These are phyloP conservation scores for Quadriops clusia DNA, from an alignment of 2,888 invertebrate genomes.

Conservation along the genomic window DNA sequence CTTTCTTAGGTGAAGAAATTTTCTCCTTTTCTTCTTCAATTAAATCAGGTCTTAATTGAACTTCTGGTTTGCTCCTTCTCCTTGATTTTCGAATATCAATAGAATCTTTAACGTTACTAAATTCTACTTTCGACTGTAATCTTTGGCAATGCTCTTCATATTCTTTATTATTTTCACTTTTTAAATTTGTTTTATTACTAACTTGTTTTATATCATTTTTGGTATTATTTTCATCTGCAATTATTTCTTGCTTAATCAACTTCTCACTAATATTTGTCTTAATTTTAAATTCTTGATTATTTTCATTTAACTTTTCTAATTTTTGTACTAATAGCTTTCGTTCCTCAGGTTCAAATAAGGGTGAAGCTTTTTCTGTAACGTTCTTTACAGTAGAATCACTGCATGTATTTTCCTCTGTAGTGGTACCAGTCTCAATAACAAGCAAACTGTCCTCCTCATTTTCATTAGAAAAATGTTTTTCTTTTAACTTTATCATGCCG, in stretches of 20 bases:
- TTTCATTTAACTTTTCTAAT: too few species aligned
- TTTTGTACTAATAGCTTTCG: too few species aligned
- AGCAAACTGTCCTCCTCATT: conserved; percentile 49
- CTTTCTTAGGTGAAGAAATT: conserved; percentile 30
- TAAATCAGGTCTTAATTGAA: conserved; percentile 27
- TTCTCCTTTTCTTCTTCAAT: conserved; percentile 34
- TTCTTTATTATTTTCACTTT: conserved; percentile 27
- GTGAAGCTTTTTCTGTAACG: conserved; percentile 24
- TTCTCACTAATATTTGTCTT: too few species aligned
- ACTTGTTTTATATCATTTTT: conserved; percentile 5
- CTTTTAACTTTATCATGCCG: conserved; percentile 26
- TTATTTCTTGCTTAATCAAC: too few species aligned
- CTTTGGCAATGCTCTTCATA: conserved; percentile 54
- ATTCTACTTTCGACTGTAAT: conserved; percentile 55
- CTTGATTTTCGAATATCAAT: conserved; percentile 51
- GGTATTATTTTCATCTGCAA: conserved; percentile 8
- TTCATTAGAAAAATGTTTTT: conserved; percentile 29
- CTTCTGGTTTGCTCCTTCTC: conserved; percentile 34
- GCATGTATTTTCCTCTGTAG: conserved; percentile 48
- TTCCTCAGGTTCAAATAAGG: too few species aligned
- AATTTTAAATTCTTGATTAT: too few species aligned
- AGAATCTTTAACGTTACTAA: conserved; percentile 56
- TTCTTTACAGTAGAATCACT: conserved; percentile 37
- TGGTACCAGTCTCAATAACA: conserved; percentile 42
- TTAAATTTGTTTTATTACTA: conserved; percentile 12